phyloP scores from a whole-genome alignment of 2,888 invertebrate genomes.

The Cheilosia variabilis region DNA sequence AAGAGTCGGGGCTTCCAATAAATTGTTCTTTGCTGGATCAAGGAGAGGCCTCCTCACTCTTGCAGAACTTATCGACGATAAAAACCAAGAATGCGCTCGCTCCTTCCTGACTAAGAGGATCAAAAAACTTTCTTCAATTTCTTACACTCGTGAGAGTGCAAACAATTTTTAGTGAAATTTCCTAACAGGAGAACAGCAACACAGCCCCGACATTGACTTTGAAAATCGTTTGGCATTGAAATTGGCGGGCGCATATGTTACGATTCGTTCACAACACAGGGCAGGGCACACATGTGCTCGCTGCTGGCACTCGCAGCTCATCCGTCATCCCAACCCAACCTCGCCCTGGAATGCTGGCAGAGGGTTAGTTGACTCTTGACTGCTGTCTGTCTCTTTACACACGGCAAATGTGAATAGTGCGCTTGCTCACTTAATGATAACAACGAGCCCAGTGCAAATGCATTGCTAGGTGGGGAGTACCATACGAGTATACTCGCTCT shows the following conservation, averaged over 20 bases:
- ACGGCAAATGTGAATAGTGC: slow-evolving; percentile 49
- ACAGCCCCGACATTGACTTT: slow-evolving; percentile 81
- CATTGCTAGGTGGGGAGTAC: slow-evolving; percentile 15
- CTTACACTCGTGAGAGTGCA: slow-evolving; percentile 82
- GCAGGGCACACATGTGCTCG: slow-evolving; percentile 12
- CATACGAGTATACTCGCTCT: not conserved
- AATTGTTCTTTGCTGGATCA: not conserved
- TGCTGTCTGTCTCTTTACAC: slow-evolving; percentile 12
- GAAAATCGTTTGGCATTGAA: slow-evolving; percentile 81
- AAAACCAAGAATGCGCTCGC: slow-evolving; percentile 9
- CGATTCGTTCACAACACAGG: not conserved
- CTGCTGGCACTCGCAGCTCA: slow-evolving; percentile 6
- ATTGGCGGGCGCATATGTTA: slow-evolving; percentile 65
- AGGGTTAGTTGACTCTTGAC: slow-evolving; percentile 15
- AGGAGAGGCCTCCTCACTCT: not conserved
- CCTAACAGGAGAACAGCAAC: slow-evolving; percentile 83
- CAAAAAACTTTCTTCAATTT: slow-evolving; percentile 77
- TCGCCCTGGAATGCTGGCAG: slow-evolving; percentile 34
- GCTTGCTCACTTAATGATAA: slow-evolving; percentile 66
- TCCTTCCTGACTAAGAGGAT: slow-evolving; percentile 55
- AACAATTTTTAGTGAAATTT: slow-evolving; percentile 84
- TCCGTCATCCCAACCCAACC: slow-evolving; percentile 41
- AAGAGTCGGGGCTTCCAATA: not conserved
- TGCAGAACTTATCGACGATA: not conserved
- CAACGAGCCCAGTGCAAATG: slow-evolving; percentile 42